Percentiles rank a stretch among this genome's conserved stretches.
phyloP scores from a whole-genome alignment of 2,113 vertebrate species.

The Pseudopipra pipra region DNA sequence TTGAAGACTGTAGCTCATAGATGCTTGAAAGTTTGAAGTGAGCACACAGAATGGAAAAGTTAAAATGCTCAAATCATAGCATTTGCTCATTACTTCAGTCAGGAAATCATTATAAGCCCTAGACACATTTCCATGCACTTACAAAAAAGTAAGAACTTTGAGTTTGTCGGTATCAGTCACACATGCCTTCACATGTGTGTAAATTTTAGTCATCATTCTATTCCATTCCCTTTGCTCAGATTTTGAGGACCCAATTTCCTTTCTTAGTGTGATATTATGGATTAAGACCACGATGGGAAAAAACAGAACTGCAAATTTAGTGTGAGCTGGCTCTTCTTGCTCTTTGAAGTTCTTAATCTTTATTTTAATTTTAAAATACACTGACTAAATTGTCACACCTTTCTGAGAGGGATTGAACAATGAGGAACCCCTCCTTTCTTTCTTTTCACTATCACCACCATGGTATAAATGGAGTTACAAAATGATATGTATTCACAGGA shows the following conservation, averaged over 20 bases:
- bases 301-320: background rate
- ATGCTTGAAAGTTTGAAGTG: background rate
- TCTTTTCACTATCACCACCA: accelerated
- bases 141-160: background rate
- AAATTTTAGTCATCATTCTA: background rate
- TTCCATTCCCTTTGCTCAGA: background rate
- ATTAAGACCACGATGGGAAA: background rate
- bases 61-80: background rate
- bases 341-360: background rate
- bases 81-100: background rate
- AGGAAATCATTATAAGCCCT: background rate
- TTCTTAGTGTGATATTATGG: background rate
- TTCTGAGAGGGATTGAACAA: background rate
- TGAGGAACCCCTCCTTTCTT: background rate
- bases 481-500: background rate
- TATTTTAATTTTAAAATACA: background rate
- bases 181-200: background rate
- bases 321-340: background rate
- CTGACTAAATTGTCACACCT: background rate
- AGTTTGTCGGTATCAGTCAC: background rate
- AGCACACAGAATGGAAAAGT: background rate
- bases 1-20: background rate
- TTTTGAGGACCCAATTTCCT: background rate
- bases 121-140: background rate
- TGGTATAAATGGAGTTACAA: background rate